Evolutionary conservation across 2,113 vertebrate genomes (phyloP), one percentile per base, ranked within the genome.

Genomic region (Bos taurus): DNA sequence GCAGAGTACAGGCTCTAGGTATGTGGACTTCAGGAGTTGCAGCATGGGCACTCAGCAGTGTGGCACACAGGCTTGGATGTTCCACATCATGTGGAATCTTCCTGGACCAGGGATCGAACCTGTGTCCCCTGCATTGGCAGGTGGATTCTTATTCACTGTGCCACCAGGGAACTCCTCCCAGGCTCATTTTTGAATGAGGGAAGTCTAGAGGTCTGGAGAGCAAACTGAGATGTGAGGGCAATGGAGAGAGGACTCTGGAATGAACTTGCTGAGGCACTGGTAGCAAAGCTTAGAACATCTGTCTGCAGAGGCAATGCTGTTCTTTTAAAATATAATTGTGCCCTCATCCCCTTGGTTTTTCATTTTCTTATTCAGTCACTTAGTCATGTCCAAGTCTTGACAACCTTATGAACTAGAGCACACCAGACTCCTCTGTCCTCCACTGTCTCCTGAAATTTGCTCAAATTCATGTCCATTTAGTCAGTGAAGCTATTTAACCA

Each of bases 91-190:
- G 14, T 64, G 60, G 30, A 33, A 0, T 16, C 3, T 64, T 64
- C 14, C 60, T 0, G 0, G 60, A 16, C 14, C 30, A 64, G 30
- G 15, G 1, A 62, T 62, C 0, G 2, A 62, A 30, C 28, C 1
- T 7, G 13, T 62, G 60, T 62, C 23, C 59, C 13, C 12, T 60
- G 60, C 28, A 62, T 30, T 30, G 13, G 60, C 28, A 30, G 28
- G 13, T 30, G 60, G 60, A 0, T 62, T 62, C 13, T 30, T 6
- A 60, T 60, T 30, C 59, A 3, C 6, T 62, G 28, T 30, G 2
- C 28, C 13, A 30, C 13, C 60, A 62, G 60, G 28, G 28, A 30
- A 30, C 1, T 62, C 6, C 0, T 15, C 13, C 14, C 14, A 4
- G 23, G 36, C 21, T 85, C 50, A 26, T 84, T 81, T 81, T 92